phyloP scores from a whole-genome alignment of 2,113 vertebrate genomes.

The Toxostoma redivivum region DNA sequence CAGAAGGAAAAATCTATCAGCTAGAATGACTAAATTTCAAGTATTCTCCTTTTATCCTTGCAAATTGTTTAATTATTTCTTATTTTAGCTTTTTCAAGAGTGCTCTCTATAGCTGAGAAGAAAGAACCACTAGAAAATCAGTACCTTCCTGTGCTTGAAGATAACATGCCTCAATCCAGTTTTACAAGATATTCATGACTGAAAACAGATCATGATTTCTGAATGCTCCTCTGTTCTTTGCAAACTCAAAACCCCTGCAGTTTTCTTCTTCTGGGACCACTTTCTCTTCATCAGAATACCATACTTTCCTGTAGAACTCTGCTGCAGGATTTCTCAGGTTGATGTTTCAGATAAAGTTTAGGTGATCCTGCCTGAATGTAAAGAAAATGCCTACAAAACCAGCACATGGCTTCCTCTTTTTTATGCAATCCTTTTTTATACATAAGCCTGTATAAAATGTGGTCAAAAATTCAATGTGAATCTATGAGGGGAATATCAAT shows the following conservation, averaged over 20 bases:
- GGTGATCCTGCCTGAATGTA: not conserved
- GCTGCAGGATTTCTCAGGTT: not conserved
- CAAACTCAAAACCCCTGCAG: not conserved
- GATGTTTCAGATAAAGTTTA: not conserved
- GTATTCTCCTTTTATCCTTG: not conserved
- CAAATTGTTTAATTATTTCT: not conserved
- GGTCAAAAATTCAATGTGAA: not conserved
- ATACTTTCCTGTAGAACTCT: not conserved
- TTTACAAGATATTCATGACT: constrained; percentile 18
- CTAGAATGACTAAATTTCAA: not conserved
- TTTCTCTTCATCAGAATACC: not conserved
- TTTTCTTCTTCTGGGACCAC: not conserved
- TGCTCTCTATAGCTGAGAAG: not conserved
- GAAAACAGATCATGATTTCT: not conserved
- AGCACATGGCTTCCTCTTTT: not conserved
- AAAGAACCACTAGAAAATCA: not conserved
- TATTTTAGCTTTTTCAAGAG: not conserved
- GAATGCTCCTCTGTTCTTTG: not conserved
- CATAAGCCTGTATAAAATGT: not conserved
- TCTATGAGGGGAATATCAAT: not conserved
- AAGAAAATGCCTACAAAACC: not conserved
- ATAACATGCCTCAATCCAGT: not conserved
- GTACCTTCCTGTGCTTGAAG: not conserved
- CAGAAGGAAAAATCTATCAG: not conserved
- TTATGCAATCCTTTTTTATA: not conserved